Percentiles rank a stretch among this genome's conserved stretches.
Conservation (phyloP, 2,113 vertebrate species). For the Recurvirostra avosetta region DNA sequence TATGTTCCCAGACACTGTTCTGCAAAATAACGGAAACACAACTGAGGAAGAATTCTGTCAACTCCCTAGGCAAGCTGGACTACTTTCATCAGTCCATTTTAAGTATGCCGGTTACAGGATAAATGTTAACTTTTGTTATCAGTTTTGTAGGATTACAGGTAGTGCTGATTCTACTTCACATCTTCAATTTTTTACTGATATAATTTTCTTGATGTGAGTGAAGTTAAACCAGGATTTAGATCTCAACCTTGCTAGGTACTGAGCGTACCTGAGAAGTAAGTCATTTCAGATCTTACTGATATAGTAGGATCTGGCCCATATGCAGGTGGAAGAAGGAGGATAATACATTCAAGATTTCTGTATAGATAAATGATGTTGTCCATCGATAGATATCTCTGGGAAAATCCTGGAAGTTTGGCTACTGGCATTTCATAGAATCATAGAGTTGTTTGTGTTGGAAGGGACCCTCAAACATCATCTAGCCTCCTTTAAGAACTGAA, state of each 20-base stretch:
- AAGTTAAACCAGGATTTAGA: background rate
- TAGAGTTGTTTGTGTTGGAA: background rate
- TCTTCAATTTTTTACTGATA: background rate
- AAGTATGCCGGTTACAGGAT: background rate
- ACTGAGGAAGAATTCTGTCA: background rate
- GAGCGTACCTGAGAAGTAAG: background rate
- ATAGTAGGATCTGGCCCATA: background rate
- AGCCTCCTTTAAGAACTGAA: background rate
- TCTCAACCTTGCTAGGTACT: background rate
- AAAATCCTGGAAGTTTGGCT: background rate
- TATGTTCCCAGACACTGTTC: background rate
- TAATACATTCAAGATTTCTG: background rate
- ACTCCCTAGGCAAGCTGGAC: background rate
- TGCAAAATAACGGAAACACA: background rate
- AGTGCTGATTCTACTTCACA: background rate
- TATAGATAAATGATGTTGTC: background rate
- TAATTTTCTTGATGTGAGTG: background rate
- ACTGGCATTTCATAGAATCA: background rate
- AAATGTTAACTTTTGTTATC: background rate
- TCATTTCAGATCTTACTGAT: background rate
- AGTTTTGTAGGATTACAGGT: background rate
- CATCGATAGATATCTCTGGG: accelerated
- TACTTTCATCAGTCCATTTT: background rate
- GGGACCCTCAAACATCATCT: background rate
- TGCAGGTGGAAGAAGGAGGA: background rate